A percentile compares a stretch with the other conserved stretches of the same genome.
These are phyloP conservation scores for Coptotermes formosanus DNA, from an alignment of 1,140 invertebrate species.

Conservation along the genomic window DNA sequence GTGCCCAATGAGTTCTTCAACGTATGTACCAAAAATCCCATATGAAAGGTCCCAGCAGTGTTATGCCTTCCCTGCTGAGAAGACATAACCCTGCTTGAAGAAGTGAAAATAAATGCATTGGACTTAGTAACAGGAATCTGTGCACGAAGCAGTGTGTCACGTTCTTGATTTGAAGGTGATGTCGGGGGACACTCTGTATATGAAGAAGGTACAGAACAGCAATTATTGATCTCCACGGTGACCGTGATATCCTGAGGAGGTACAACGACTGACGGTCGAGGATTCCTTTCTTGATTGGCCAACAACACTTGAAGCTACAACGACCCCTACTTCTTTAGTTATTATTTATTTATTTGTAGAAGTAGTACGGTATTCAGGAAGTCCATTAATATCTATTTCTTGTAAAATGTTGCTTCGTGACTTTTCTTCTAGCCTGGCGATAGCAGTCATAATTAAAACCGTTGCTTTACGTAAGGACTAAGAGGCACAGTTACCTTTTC, in stretches of 20 bases:
- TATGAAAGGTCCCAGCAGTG: too few relatives aligned
- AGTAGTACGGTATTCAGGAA: background rate
- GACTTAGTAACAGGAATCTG: too few relatives aligned
- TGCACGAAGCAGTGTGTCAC: too few relatives aligned
- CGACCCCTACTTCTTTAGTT: background rate
- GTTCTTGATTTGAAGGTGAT: too few relatives aligned
- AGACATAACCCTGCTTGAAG: too few relatives aligned
- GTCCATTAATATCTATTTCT: conserved; percentile 1
- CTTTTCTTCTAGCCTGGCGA: background rate
- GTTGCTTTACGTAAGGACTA: background rate
- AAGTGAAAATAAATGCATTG: too few relatives aligned
- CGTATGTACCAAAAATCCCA: too few relatives aligned
- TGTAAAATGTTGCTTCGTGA: background rate
- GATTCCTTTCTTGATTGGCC: background rate
- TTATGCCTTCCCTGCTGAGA: too few relatives aligned
- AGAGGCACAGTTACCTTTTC: background rate
- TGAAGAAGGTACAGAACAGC: background rate
- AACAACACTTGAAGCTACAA: background rate
- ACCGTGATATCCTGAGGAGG: background rate
- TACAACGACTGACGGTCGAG: background rate
- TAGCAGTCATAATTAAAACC: background rate
- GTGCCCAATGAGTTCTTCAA: too few relatives aligned
- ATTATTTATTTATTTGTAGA: conserved; percentile 11
- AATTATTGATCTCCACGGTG: background rate
- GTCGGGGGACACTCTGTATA: too few relatives aligned